Conservation (phyloP, 2,797 vertebrate species). For the Clangula hyemalis region DNA sequence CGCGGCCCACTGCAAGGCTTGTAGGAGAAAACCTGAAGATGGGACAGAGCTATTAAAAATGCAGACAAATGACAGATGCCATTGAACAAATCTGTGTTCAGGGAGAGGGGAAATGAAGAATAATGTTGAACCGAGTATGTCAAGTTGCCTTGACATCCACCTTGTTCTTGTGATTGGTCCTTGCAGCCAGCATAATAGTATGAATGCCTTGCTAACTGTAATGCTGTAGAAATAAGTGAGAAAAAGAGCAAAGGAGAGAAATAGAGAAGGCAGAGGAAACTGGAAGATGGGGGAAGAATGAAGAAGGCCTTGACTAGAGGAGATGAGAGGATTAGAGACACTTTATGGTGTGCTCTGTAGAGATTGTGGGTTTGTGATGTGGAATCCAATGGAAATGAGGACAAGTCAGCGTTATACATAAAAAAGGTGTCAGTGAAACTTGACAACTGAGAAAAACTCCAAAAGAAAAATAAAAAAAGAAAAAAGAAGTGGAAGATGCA, state of each 20-base stretch:
- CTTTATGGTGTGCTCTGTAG: neutral
- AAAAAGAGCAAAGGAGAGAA: neutral
- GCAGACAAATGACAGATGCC: neutral
- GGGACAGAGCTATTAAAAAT: neutral
- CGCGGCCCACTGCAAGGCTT: neutral
- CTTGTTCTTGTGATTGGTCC: neutral
- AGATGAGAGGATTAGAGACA: neutral
- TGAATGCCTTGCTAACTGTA: neutral
- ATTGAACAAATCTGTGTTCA: neutral
- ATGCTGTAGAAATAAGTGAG: neutral
- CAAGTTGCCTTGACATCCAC: neutral
- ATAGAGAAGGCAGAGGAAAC: neutral
- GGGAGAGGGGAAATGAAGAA: neutral
- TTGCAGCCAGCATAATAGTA: neutral
- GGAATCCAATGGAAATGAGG: neutral
- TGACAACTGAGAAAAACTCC: neutral
- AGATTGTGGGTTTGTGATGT: neutral
- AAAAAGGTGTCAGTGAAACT: neutral
- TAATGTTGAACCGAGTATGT: neutral
- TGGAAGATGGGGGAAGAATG: neutral
- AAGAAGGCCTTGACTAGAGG: neutral
- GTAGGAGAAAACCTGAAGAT: neutral
- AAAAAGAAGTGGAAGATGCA: neutral
- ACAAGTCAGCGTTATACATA: rapidly evolving
- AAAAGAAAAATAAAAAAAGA: neutral